Conservation (phyloP, 1,140 invertebrate species). For the Pachyrhynchus sulphureomaculatus region DNA sequence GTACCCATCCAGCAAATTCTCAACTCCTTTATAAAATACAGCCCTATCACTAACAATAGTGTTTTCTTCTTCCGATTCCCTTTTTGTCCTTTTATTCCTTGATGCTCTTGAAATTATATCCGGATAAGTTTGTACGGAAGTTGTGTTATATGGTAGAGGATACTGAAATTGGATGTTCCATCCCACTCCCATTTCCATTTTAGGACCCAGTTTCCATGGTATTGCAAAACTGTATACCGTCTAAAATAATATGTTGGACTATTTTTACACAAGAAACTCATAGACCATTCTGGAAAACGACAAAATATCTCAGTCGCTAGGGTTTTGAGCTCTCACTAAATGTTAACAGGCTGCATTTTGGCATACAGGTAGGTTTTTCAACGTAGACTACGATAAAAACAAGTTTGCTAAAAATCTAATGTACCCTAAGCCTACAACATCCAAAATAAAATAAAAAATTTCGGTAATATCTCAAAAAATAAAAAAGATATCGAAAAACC, state of each 20-base stretch:
- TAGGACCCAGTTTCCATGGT: conserved; percentile 32
- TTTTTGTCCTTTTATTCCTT: conserved; percentile 21
- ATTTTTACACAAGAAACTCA: conserved; percentile 31
- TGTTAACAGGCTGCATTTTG: too few relatives aligned
- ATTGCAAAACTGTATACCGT: conserved; percentile 34
- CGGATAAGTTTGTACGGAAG: conserved; percentile 29
- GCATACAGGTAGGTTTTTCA: too few relatives aligned
- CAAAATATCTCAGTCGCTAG: background rate
- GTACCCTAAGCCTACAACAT: too few relatives aligned
- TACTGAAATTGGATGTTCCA: conserved; percentile 41
- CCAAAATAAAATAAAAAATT: too few relatives aligned
- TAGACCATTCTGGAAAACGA: background rate
- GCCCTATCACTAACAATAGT: conserved; percentile 20
- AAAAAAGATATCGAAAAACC: too few relatives aligned
- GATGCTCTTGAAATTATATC: conserved; percentile 13
- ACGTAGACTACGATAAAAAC: too few relatives aligned
- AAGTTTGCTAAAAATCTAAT: too few relatives aligned
- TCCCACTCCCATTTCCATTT: conserved; percentile 35
- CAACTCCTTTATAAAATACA: conserved; percentile 29
- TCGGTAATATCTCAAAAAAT: too few relatives aligned
- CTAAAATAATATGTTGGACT: conserved; percentile 13
- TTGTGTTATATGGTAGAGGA: conserved; percentile 23
- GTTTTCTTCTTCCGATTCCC: background rate
- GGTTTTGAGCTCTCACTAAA: background rate
- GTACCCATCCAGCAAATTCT: conserved; percentile 30